phyloP scores from a whole-genome alignment of 1,140 invertebrate genomes.

The Portunus trituberculatus region DNA sequence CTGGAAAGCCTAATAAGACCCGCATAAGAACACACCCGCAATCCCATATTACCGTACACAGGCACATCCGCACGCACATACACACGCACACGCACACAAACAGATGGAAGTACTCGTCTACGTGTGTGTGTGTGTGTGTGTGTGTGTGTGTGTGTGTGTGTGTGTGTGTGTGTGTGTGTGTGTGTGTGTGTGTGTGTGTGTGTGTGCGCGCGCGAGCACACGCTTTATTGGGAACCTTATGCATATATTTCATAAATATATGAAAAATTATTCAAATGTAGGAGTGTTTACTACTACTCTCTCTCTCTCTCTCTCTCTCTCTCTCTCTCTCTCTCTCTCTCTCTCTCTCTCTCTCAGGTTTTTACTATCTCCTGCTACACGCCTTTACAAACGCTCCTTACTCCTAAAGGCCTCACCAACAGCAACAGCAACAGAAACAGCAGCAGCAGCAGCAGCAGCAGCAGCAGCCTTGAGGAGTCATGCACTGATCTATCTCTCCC shows the following conservation, averaged over 20 bases:
- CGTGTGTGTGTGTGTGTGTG: neutral
- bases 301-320: no score
- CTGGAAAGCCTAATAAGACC: neutral
- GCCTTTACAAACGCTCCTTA: no score
- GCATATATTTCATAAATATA: neutral
- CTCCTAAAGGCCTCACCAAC: neutral
- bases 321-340: no score
- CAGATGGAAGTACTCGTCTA: neutral
- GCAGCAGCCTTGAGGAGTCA: neutral
- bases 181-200: constrained; percentile 20
- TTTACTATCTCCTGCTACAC: no score
- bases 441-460: neutral
- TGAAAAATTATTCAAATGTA: no score
- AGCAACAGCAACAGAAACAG: neutral
- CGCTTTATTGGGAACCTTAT: neutral
- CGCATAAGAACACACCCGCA: neutral
- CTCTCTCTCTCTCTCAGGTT: no score
- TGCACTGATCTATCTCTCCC: neutral
- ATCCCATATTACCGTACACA: neutral
- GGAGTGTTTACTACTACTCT: no score
- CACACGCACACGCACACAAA: neutral
- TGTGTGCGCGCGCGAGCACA: neutral
- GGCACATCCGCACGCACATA: neutral
- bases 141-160: constrained; percentile 20
- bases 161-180: constrained; percentile 20